phyloP scores from a whole-genome alignment of 1,140 invertebrate genomes.

The Paramacrobiotus metropolitanus region DNA sequence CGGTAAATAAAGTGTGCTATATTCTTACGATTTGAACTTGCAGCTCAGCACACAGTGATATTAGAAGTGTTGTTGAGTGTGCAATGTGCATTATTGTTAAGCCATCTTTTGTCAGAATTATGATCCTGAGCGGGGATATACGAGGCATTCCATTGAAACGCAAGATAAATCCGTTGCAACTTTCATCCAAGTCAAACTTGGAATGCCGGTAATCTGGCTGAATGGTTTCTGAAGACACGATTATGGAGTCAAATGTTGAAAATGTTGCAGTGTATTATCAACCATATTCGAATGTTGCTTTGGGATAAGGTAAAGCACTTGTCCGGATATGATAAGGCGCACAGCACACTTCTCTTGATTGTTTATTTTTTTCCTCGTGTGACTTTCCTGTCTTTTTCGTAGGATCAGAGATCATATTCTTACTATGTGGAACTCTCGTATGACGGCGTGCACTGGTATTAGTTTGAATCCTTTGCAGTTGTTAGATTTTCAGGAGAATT shows the following conservation, averaged over 20 bases:
- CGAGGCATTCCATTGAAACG: slow-evolving; percentile 65
- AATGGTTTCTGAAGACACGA: neutral
- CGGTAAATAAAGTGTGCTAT: neutral
- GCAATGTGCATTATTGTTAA: neutral
- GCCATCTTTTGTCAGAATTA: slow-evolving; percentile 35
- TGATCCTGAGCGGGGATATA: slow-evolving; percentile 76
- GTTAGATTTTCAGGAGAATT: too few species aligned
- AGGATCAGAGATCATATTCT: slow-evolving; percentile 49
- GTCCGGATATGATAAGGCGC: neutral
- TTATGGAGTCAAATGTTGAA: neutral
- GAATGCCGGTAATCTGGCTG: slow-evolving; percentile 30
- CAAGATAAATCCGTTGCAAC: slow-evolving; percentile 26
- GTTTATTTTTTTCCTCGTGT: slow-evolving; percentile 1
- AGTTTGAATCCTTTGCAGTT: too few species aligned
- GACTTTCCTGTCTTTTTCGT: slow-evolving; percentile 14
- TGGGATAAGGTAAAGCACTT: slow-evolving; percentile 45
- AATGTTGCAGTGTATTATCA: slow-evolving; percentile 44
- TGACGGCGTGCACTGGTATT: slow-evolving; percentile 85
- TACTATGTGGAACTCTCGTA: slow-evolving; percentile 91
- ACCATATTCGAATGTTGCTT: slow-evolving; percentile 68
- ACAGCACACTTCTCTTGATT: too few species aligned
- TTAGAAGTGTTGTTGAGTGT: neutral
- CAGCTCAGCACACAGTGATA: too few species aligned
- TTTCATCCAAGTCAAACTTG: slow-evolving; percentile 62
- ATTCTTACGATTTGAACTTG: neutral